Percentiles rank a stretch among this genome's conserved stretches.
These are phyloP conservation scores for Dipus sagitta DNA, from an alignment of 2,797 vertebrate species.

Conservation along the genomic window DNA sequence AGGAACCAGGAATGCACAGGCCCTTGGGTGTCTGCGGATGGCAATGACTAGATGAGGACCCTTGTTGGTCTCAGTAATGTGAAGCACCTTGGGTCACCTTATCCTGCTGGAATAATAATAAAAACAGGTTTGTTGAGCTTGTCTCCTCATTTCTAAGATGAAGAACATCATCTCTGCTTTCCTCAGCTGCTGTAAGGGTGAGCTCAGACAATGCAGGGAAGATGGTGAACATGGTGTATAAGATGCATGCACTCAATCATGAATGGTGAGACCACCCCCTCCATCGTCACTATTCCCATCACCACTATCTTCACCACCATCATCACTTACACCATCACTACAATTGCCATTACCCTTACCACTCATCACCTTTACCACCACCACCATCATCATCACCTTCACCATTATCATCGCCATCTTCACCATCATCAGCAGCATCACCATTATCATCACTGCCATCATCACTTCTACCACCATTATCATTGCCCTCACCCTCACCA, in stretches of 20 bases:
- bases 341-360: not conserved
- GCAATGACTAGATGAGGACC: not conserved
- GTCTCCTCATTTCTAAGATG: not conserved
- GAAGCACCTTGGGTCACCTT: not conserved
- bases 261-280: not conserved
- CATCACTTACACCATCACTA: fast-evolving
- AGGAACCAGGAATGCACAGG: not conserved
- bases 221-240: not conserved
- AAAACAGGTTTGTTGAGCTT: not conserved
- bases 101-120: too few species aligned
- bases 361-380: not conserved
- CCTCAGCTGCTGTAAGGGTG: not conserved
- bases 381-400: not conserved
- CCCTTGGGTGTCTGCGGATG: not conserved
- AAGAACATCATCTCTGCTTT: not conserved
- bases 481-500: not conserved
- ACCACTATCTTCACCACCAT: not conserved
- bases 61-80: not conserved
- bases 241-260: not conserved
- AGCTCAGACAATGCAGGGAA: not conserved
- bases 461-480: not conserved
- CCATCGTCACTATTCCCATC: not conserved
- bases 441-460: not conserved
- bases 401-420: not conserved
- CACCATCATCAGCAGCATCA: not conserved